Base-by-base conservation (phyloP, 2,797 vertebrate genomes). In the Lithobates pipiens region DNA sequence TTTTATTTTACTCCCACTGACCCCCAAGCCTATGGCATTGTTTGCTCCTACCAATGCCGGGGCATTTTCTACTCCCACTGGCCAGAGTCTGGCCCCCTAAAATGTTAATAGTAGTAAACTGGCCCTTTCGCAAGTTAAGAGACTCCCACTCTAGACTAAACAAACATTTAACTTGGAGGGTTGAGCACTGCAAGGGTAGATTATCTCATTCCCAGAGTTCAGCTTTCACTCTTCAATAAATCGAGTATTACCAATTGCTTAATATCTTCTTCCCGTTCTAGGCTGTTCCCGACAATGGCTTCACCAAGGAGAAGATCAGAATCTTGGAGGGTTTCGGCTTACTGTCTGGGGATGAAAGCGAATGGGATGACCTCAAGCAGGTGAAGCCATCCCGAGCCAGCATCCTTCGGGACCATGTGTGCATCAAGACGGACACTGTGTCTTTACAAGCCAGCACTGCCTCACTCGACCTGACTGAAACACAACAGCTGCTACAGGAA, bases 321-420 rank as follows among this genome's bases (percentile, higher is more conserved):
- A 98, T 99, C 5, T 97, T 99, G 86, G 98, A 99, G 93, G 98
- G 98, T 2, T 97, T 99, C 91, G 98, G 97, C 90, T 96, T 99
- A 80, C 95, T 99, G 89, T 97, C 97, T 80, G 94, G 94, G 16
- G 97, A 99, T 1, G 97, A 98, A 84, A 95, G 97, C 0, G 97
- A 98, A 90, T 99, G 98, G 98, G 97, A 99, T 63, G 97, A 99
- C 92, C 95, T 99, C 16, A 98, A 98, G 91, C 98, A 99, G 92
- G 95, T 99, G 89, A 97, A 97, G 88, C 96, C 95, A 39, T 97
- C 96, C 10, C 94, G 98, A 10, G 97, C 94, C 67, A 95, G 97
- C 71, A 97, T 98, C 76, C 96, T 99, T 57, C 93, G 94, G 72
- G 95, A 96, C 88, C 97, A 99, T 0, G 94, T 98, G 83, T 99